These are phyloP conservation scores for Botia almorhae DNA, from an alignment of 2,797 vertebrate genomes.

Conservation along the genomic window DNA sequence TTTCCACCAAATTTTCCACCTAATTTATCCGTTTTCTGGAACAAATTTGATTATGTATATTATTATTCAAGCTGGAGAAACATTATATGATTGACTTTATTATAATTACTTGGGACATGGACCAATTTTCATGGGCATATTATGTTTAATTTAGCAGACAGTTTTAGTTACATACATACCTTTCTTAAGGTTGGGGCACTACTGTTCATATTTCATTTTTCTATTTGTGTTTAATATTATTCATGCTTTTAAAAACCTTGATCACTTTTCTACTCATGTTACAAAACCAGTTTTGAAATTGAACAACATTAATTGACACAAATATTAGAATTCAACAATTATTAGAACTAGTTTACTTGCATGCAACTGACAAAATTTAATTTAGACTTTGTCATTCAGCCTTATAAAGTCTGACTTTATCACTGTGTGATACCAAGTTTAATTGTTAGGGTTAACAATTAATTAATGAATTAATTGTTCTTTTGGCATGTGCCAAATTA, in stretches of 20 bases:
- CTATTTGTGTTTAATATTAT: background rate
- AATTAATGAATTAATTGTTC: no score
- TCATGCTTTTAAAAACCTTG: background rate
- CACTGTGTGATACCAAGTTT: conserved; percentile 3
- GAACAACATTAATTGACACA: background rate
- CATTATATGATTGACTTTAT: background rate
- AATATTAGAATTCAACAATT: background rate
- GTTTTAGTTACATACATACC: no score
- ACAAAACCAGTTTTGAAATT: background rate
- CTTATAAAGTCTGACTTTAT: background rate
- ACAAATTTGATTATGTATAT: background rate
- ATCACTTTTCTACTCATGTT: conserved; percentile 9
- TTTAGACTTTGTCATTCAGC: background rate
- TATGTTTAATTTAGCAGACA: no score
- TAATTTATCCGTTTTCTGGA: background rate
- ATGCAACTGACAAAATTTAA: background rate
- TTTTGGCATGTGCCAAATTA: conserved; percentile 17
- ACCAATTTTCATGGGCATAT: no score
- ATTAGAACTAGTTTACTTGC: background rate
- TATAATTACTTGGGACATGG: background rate
- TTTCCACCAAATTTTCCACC: background rate
- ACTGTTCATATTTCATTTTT: background rate
- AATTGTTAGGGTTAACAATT: background rate
- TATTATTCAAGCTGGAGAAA: no score
- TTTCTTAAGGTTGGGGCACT: no score